These are phyloP conservation scores for Deilephila elpenor DNA, from an alignment of 2,888 invertebrate species.

Conservation along the genomic window DNA sequence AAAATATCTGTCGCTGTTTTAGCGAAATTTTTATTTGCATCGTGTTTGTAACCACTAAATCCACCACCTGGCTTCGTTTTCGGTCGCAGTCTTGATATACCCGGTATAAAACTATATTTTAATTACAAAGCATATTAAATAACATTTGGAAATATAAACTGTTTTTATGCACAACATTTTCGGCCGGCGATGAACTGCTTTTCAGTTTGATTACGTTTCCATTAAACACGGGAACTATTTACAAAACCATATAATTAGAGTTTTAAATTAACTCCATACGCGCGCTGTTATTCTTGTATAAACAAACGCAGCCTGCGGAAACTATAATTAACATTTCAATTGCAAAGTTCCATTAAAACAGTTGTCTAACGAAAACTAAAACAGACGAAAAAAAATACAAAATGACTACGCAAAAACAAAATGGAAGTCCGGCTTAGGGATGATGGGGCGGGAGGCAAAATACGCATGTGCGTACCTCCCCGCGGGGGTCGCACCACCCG, in stretches of 20 bases:
- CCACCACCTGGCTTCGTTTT: no score
- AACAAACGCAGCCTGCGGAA: not conserved
- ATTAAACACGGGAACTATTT: slow-evolving; percentile 25
- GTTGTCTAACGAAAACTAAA: slow-evolving; percentile 50
- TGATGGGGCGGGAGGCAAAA: slow-evolving; percentile 60
- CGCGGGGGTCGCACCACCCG: slow-evolving; percentile 38
- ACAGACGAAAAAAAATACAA: slow-evolving; percentile 45
- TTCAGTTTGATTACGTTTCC: slow-evolving; percentile 19
- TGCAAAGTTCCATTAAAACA: slow-evolving; percentile 39
- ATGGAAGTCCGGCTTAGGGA: slow-evolving; percentile 77
- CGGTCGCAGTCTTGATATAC: no score
- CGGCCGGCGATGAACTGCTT: not conserved
- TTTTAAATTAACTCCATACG: slow-evolving; percentile 19
- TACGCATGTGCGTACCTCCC: slow-evolving; percentile 78
- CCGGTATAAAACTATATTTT: no score
- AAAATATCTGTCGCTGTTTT: no score
- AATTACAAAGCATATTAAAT: no score
- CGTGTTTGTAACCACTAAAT: no score
- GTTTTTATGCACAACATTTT: not conserved
- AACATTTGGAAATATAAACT: not conserved
- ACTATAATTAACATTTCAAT: slow-evolving; percentile 34
- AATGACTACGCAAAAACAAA: slow-evolving; percentile 72
- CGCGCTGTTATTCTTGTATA: not conserved
- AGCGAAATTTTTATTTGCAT: no score
- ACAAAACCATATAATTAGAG: slow-evolving; percentile 28